Percentiles rank a stretch among this genome's conserved stretches.
Evolutionary conservation across 2,888 invertebrate species (phyloP).

Genomic region (Drosophila borealis): DNA sequence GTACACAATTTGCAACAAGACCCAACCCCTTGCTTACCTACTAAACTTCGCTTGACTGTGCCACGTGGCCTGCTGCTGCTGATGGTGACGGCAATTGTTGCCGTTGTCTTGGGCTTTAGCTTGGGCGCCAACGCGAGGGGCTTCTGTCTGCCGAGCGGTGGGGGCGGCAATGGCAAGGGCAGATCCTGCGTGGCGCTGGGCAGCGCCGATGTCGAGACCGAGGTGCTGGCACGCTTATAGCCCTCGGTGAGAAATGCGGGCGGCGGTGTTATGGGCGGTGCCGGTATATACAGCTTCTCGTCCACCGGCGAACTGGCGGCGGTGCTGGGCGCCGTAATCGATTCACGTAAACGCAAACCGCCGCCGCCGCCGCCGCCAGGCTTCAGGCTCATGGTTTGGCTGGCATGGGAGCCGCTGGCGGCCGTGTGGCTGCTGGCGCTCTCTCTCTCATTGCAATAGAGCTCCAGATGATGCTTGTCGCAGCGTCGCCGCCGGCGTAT

Average conservation of each 20-base stretch:
- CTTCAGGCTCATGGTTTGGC: slow-evolving; percentile 48
- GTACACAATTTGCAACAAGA: too few relatives aligned
- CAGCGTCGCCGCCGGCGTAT: slow-evolving; percentile 87
- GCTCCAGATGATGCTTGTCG: slow-evolving; percentile 87
- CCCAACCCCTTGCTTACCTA: slow-evolving; percentile 63
- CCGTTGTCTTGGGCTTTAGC: slow-evolving; percentile 69
- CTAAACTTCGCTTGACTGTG: slow-evolving; percentile 77
- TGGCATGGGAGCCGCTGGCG: slow-evolving; percentile 1
- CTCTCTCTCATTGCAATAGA: slow-evolving; percentile 83
- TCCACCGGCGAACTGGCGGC: slow-evolving; percentile 80
- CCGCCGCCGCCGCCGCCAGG: slow-evolving; percentile 24
- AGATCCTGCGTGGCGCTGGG: slow-evolving; percentile 61
- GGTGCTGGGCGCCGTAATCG: slow-evolving; percentile 71
- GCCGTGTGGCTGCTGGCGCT: neutral
- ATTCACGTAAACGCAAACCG: slow-evolving; percentile 63
- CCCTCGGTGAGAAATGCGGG: slow-evolving; percentile 88
- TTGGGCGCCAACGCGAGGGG: slow-evolving; percentile 52
- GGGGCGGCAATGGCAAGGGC: slow-evolving; percentile 22
- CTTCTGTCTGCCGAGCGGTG: slow-evolving; percentile 41
- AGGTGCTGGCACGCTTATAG: slow-evolving; percentile 85
- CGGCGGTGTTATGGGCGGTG: slow-evolving; percentile 89
- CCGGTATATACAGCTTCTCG: slow-evolving; percentile 83
- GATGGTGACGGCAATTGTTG: slow-evolving; percentile 71
- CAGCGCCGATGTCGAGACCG: slow-evolving; percentile 75
- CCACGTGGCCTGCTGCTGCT: slow-evolving; percentile 71